These are phyloP conservation scores for Andrena hattorfiana DNA, from an alignment of 2,888 invertebrate species.

Conservation along the genomic window DNA sequence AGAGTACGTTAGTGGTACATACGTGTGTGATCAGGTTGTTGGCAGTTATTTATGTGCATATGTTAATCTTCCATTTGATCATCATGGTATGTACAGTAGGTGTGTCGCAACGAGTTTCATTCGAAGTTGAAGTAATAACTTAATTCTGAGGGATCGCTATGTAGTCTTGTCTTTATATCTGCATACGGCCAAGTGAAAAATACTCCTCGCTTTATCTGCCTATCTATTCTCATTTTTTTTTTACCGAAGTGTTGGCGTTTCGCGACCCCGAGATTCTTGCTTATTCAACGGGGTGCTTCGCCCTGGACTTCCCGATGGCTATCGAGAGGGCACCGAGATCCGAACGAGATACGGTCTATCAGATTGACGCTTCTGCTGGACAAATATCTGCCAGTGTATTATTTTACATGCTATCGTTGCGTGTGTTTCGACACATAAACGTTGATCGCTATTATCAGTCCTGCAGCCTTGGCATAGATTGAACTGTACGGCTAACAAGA, in stretches of 20 bases:
- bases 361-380: background rate
- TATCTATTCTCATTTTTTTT: slow-evolving; percentile 1
- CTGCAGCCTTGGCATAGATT: slow-evolving; percentile 31
- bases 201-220: slow-evolving; percentile 7
- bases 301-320: background rate
- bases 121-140: no score
- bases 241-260: background rate
- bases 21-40: no score
- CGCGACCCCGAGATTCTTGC: background rate
- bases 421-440: slow-evolving; percentile 9
- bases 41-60: no score
- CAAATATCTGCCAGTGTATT: slow-evolving; percentile 15
- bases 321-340: slow-evolving; percentile 4
- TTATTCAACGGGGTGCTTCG: background rate
- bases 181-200: background rate
- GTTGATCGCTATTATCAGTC: slow-evolving; percentile 30
- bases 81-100: no score
- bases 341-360: slow-evolving; percentile 23
- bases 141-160: no score
- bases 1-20: no score
- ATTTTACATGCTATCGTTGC: slow-evolving; percentile 7
- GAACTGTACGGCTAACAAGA: slow-evolving; percentile 8
- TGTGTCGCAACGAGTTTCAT: no score
- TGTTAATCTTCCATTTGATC: no score
- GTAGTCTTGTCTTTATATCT: background rate